Percentiles rank a stretch among this genome's conserved stretches.
phyloP scores from a whole-genome alignment of 1,140 invertebrate species.

The Drosophila nigromelanica region DNA sequence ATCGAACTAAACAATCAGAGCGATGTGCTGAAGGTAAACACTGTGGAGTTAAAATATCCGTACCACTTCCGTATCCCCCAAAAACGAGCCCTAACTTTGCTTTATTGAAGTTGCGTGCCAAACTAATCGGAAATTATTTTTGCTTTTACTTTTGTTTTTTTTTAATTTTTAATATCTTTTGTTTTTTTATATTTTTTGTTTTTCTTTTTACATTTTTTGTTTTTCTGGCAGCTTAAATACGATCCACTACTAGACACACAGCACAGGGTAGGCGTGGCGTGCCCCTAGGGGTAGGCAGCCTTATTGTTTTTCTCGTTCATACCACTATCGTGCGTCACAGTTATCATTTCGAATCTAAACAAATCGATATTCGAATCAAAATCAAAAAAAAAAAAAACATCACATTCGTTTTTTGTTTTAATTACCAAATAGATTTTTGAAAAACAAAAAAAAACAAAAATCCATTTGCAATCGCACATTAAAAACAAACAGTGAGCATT shows the following conservation, averaged over 20 bases:
- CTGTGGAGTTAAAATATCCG: neutral
- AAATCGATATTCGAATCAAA: slow-evolving; percentile 55
- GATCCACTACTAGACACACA: slow-evolving; percentile 76
- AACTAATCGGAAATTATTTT: slow-evolving; percentile 59
- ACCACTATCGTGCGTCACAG: slow-evolving; percentile 53
- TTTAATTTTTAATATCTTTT: slow-evolving; percentile 40
- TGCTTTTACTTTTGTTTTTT: slow-evolving; percentile 48
- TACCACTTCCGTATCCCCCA: neutral
- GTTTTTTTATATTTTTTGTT: slow-evolving; percentile 11
- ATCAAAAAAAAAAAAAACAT: slow-evolving; percentile 5
- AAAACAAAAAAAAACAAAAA: slow-evolving; percentile 21
- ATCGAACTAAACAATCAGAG: slow-evolving; percentile 91
- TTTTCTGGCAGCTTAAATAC: slow-evolving; percentile 68
- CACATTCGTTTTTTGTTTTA: slow-evolving; percentile 32
- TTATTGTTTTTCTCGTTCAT: slow-evolving; percentile 21
- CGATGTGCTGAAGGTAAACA: slow-evolving; percentile 90
- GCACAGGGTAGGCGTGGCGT: slow-evolving; percentile 70
- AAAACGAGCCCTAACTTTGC: slow-evolving; percentile 26
- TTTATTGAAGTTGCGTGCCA: slow-evolving; percentile 42
- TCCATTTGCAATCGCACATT: slow-evolving; percentile 62
- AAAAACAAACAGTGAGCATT: slow-evolving; percentile 44
- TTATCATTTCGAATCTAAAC: slow-evolving; percentile 49
- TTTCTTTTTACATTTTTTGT: slow-evolving; percentile 17
- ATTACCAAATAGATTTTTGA: slow-evolving; percentile 28
- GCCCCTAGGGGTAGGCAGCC: slow-evolving; percentile 55